Evolutionary conservation across 2,797 vertebrate species (phyloP).

Genomic region (Cottoperca gobio): DNA sequence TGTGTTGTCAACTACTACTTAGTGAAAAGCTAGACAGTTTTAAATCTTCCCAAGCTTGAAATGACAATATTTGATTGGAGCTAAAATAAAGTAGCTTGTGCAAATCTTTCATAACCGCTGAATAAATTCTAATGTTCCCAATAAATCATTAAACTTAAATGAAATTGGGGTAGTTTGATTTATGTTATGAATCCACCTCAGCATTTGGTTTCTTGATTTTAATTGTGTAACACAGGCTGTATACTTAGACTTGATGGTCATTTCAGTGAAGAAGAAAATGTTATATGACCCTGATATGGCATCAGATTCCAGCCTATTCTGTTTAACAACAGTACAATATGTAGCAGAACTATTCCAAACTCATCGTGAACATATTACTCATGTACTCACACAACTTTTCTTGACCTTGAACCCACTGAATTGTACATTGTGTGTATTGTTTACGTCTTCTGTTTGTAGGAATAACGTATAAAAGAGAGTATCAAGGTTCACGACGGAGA

Average conservation of each 20-base stretch:
- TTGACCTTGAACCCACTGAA: neutral
- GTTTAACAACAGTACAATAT: neutral
- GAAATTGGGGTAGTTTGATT: conserved; percentile 44
- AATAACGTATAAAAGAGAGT: neutral
- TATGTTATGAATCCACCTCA: conserved; percentile 32
- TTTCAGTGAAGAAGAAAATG: neutral
- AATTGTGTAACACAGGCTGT: conserved; percentile 23
- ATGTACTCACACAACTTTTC: neutral
- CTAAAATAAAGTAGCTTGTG: conserved; percentile 40
- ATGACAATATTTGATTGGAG: conserved; percentile 50
- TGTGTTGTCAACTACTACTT: conserved; percentile 60
- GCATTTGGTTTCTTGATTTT: conserved; percentile 18
- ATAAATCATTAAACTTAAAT: conserved; percentile 56
- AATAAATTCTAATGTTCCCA: conserved; percentile 51
- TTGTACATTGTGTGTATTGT: neutral
- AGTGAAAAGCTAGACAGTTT: conserved; percentile 55
- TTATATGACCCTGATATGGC: neutral
- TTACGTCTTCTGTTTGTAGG: neutral
- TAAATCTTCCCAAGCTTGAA: conserved; percentile 56
- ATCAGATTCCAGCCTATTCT: neutral
- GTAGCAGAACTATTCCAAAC: neutral
- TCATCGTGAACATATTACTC: neutral
- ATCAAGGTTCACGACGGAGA: too few relatives aligned
- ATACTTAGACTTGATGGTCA: conserved; percentile 6
- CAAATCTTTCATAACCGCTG: conserved; percentile 52